Evolutionary conservation across 2,888 invertebrate genomes (phyloP).

Genomic region (Eudasyphora cyanicolor): DNA sequence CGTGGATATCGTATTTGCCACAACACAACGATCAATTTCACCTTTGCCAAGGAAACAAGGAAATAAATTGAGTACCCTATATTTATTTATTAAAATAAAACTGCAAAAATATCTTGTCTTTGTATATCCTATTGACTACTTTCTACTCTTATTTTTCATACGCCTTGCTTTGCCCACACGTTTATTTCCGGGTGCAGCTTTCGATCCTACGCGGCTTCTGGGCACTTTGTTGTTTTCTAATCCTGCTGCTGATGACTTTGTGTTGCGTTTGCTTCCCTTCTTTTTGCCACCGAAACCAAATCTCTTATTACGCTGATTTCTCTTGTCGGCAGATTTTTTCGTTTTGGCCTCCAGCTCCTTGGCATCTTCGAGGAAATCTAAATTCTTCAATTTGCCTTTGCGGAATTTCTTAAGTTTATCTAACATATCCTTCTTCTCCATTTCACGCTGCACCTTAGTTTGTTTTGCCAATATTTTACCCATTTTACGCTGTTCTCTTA

Average conservation of each 20-base stretch:
- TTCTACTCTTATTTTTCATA: slow-evolving; percentile 76
- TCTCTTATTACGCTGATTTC: slow-evolving; percentile 89
- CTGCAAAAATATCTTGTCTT: slow-evolving; percentile 31
- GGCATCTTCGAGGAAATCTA: slow-evolving; percentile 89
- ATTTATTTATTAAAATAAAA: slow-evolving; percentile 52
- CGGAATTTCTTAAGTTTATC: slow-evolving; percentile 96
- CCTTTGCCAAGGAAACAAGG: neutral
- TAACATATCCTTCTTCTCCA: slow-evolving; percentile 94
- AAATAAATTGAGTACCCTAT: neutral
- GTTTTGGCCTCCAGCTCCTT: slow-evolving; percentile 78
- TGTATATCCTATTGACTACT: slow-evolving; percentile 63
- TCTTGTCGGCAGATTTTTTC: slow-evolving; percentile 80
- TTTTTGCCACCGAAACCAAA: slow-evolving; percentile 98
- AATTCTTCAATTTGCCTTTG: slow-evolving; percentile 89
- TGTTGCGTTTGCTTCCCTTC: slow-evolving; percentile 92
- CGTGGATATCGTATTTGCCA: too few species aligned
- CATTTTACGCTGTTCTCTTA: slow-evolving; percentile 94
- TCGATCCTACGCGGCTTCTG: slow-evolving; percentile 69
- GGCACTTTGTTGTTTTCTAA: slow-evolving; percentile 72
- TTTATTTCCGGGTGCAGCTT: slow-evolving; percentile 78
- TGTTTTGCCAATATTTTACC: slow-evolving; percentile 94
- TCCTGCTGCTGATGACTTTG: slow-evolving; percentile 85
- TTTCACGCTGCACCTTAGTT: slow-evolving; percentile 90
- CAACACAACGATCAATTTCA: too few species aligned
- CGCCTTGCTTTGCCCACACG: slow-evolving; percentile 82